Evolutionary conservation across 2,888 invertebrate species (phyloP), one percentile per base, ranked within the genome.

Genomic region (Mesopsocus fuscifrons): DNA sequence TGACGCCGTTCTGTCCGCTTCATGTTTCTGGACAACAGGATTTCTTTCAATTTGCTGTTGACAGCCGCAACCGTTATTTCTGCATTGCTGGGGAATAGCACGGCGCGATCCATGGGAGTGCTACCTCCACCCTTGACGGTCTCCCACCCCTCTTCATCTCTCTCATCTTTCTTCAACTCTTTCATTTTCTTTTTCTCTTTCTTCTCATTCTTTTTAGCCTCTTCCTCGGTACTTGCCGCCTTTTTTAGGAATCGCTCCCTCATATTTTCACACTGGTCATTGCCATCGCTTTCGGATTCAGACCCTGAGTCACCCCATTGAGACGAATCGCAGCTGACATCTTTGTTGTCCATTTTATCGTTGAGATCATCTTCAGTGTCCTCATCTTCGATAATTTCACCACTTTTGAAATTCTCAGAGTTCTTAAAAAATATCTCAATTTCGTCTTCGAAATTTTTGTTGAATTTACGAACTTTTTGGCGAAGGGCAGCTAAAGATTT

Each of bases 21-120:
- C 60, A 97, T 95, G 9, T 74, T 97, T 46, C 98, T 76, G 2
- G 92, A 91, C 0, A 94, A 85, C 59, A 92, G 81, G 20, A 94
- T 81, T 60, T 98, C 98, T 8, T 69, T 72, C 43, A 98, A 63
- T 59, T 99, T 99, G 59, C 91, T 94, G 38, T 89, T 66, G 0
- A 98, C 95, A 1, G 88, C 71, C 26, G 77, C 79, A 34, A 82
- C 75, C 55, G 88, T 95, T 52, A 99, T 94, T 59, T 98, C 97
- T n/a, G 89, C 89, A n/a, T n/a, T n/a, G n/a, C n/a, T n/a, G n/a
- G n/a, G n/a, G 59, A 98, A 87, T 58, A 99, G 99, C 89, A 98
- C 92, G 63, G 94, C 92, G 0, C 89, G 89, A 57, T 92, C 91
- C 57, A 94, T 89, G 22, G 71, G 70, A 20, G 79, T 77, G 46